Evolutionary conservation across 2,797 vertebrate species (phyloP), one percentile per base, ranked within the genome.

Genomic region (Melanotaenia pygmaea): DNA sequence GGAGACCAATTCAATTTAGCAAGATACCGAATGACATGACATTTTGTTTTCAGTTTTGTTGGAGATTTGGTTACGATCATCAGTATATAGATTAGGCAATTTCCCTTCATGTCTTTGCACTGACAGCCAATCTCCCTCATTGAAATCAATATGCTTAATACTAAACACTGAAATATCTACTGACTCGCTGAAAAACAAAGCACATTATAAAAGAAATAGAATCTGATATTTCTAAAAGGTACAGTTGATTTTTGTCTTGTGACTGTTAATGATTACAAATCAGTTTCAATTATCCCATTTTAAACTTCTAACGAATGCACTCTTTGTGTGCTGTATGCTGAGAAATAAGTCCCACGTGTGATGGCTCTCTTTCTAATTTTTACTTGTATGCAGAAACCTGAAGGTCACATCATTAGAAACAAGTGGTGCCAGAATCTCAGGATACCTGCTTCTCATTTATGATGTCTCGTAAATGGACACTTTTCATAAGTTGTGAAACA

Each of bases 31-130:
- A 30, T 40, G 34, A 70, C 60, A 40, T 65, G 24, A 14, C 70
- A 63, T 68, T 83, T 74, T 74, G 56, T 73, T 80, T 63, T 34
- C 57, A 35, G 22, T 71, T 64, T n/a, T 67, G 61, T n/a, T 72
- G 28, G 47, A 60, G 53, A 51, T 45, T 63, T 59, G 35, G 34
- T 30, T 22, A 50, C 13, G 12, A 54, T 77, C 37, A 26, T 66
- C 54, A 47, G 9, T 16, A 45, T 12, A 53, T 14, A 64, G 20
- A 24, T 16, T 34, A 54, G 6, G 7, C 5, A n/a, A n/a, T 32
- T 67, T 64, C 24, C 18, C 26, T 51, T 38, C 14, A 61, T 13
- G 3, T 5, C 4, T 64, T 34, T 74, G 45, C 43, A 58, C 18
- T 28, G 24, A 40, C 45, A 30, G 14, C 6, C 26, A 30, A 26